Conservation (phyloP, 2,797 vertebrate species). For the Leuciscus waleckii region DNA sequence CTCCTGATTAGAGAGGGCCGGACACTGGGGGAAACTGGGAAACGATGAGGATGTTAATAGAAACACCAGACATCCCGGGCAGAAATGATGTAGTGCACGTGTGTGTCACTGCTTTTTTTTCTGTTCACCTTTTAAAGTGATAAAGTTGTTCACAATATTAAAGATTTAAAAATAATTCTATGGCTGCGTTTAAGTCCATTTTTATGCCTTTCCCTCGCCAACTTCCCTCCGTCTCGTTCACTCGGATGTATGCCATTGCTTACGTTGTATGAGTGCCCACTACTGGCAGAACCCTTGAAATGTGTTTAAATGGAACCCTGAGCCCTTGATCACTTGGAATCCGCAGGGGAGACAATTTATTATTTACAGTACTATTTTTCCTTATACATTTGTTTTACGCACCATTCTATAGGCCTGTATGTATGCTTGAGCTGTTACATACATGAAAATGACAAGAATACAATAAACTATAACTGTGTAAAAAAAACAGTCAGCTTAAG, state of each 20-base stretch:
- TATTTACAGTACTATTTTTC: neutral
- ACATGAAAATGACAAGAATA: neutral
- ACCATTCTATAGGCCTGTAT: neutral
- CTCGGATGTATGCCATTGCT: neutral
- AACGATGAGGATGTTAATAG: conserved; percentile 44
- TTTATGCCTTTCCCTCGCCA: neutral
- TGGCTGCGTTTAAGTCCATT: neutral
- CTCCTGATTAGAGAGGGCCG: conserved; percentile 64
- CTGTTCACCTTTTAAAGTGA: neutral
- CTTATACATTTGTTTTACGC: neutral
- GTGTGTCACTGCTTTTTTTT: conserved; percentile 1
- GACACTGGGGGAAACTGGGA: conserved; percentile 43
- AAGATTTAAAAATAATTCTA: neutral
- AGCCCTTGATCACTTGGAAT: neutral
- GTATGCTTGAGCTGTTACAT: neutral
- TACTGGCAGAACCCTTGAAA: neutral
- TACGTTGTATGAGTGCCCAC: neutral
- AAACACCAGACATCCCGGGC: conserved; percentile 10
- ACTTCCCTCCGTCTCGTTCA: neutral
- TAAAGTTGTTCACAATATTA: neutral
- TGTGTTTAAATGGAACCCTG: neutral
- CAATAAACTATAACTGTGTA: neutral
- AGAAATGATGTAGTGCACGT: conserved; percentile 15
- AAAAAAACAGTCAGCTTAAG: too few relatives aligned
- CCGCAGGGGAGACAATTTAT: neutral